Evolutionary conservation across 1,140 invertebrate genomes (phyloP).

Genomic region (Dreissena polymorpha): DNA sequence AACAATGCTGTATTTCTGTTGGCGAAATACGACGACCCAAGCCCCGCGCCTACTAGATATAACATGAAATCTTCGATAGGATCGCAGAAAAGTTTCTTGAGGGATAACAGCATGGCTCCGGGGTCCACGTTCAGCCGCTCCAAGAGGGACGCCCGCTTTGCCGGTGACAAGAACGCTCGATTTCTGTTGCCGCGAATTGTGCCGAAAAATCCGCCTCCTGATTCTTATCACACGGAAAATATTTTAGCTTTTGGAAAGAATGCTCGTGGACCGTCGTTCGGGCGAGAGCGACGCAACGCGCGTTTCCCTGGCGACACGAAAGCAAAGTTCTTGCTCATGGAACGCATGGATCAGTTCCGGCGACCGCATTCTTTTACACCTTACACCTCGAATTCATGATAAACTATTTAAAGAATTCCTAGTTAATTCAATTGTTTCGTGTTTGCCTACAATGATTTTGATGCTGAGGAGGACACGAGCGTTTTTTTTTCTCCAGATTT

Average conservation of each 20-base stretch:
- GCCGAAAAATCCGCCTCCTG: conserved; percentile 43
- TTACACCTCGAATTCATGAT: conserved; percentile 21
- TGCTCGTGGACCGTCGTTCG: conserved; percentile 28
- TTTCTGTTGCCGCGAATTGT: conserved; percentile 44
- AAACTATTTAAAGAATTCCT: too few species aligned
- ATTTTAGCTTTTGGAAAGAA: conserved; percentile 23
- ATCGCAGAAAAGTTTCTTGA: conserved; percentile 15
- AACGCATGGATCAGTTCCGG: conserved; percentile 43
- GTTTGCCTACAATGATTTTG: too few species aligned
- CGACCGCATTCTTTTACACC: conserved; percentile 44
- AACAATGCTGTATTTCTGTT: conserved; percentile 50
- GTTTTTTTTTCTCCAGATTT: too few species aligned
- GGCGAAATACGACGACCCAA: conserved; percentile 36
- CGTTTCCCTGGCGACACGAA: conserved; percentile 44
- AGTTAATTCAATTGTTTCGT: too few species aligned
- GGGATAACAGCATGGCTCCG: conserved; percentile 35
- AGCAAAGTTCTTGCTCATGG: conserved; percentile 52
- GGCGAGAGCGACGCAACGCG: conserved; percentile 31
- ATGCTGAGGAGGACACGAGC: too few species aligned
- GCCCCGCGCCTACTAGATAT: conserved; percentile 48
- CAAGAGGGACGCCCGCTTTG: conserved; percentile 46
- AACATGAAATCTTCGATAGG: conserved; percentile 43
- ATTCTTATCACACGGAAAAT: conserved; percentile 36
- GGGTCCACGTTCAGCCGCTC: conserved; percentile 35
- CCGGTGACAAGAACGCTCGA: conserved; percentile 39